Evolutionary conservation across 2,113 vertebrate species (phyloP).

Genomic region (Capreolus pygargus): DNA sequence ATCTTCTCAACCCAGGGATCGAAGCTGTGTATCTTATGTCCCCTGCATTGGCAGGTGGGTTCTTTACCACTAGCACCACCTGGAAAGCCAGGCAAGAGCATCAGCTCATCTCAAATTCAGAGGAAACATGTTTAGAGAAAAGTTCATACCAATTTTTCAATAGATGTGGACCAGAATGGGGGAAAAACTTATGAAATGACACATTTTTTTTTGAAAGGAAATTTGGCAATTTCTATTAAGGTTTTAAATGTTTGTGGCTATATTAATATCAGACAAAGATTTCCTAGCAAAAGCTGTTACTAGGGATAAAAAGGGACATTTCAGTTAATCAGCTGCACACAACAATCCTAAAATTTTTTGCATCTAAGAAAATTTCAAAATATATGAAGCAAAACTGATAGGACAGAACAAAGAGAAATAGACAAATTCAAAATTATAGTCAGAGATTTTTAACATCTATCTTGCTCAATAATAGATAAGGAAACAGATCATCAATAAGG

Average conservation of each 20-base stretch:
- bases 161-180: background rate
- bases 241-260: background rate
- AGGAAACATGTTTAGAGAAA: constrained; percentile 25
- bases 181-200: background rate
- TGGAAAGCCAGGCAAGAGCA: background rate
- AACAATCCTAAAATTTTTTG: background rate
- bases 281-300: constrained; percentile 22
- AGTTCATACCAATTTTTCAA: constrained; percentile 14
- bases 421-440: constrained; percentile 16
- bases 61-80: background rate
- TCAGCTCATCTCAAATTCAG: background rate
- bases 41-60: background rate
- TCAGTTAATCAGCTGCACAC: background rate
- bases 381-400: background rate
- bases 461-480: background rate
- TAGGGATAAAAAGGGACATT: background rate
- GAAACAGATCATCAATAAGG: background rate
- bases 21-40: background rate
- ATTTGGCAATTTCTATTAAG: constrained; percentile 28
- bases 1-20: background rate
- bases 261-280: constrained; percentile 16
- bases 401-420: background rate
- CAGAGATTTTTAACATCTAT: constrained; percentile 24
- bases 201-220: background rate
- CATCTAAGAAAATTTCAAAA: constrained; percentile 25